Evolutionary conservation across 2,888 invertebrate genomes (phyloP).

Genomic region (Idaea aversata): DNA sequence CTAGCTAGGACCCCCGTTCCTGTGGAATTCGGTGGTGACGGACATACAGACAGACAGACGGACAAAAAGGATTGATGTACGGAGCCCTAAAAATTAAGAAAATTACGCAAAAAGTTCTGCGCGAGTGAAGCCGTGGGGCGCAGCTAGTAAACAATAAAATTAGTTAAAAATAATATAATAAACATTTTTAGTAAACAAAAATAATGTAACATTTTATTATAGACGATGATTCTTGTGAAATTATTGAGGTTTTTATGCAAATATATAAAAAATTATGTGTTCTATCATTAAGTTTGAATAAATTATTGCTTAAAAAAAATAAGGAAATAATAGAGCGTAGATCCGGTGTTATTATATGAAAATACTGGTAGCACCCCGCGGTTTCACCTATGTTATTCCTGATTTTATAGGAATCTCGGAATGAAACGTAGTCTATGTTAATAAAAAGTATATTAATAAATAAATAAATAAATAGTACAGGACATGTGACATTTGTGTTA

Average conservation of each 20-base stretch:
- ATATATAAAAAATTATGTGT: background rate
- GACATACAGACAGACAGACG: too few species aligned
- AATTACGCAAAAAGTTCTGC: too few species aligned
- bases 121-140: background rate
- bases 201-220: background rate
- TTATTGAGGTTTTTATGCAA: background rate
- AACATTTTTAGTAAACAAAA: background rate
- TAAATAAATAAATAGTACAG: too few species aligned
- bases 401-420: too few species aligned
- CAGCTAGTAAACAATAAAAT: background rate
- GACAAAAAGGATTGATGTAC: too few species aligned
- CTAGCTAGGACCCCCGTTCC: too few species aligned
- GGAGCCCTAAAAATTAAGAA: too few species aligned
- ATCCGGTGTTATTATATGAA: background rate
- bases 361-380: background rate
- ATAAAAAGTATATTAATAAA: too few species aligned
- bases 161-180: background rate
- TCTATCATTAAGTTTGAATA: background rate
- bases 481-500: too few species aligned
- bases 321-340: background rate
- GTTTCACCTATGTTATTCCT: too few species aligned
- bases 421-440: too few species aligned
- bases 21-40: too few species aligned
- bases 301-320: slow-evolving; percentile 4
- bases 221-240: background rate